phyloP scores from a whole-genome alignment of 2,888 invertebrate species.

The Carterocephalus palaemon region DNA sequence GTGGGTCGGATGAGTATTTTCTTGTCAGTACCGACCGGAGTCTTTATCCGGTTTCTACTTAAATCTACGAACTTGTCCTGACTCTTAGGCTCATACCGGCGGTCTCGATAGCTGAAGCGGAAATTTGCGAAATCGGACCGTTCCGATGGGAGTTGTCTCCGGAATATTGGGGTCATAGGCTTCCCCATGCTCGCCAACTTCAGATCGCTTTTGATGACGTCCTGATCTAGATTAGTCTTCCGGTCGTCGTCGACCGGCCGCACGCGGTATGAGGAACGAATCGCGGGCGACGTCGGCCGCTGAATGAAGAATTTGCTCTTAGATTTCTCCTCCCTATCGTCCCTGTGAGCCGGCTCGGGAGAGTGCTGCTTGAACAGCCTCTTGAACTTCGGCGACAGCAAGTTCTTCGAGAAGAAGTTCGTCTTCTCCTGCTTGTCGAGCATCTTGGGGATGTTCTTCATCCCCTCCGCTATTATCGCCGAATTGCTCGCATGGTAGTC shows the following conservation, averaged over 20 bases:
- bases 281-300: slow-evolving; percentile 52
- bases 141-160: slow-evolving; percentile 51
- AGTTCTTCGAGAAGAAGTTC: slow-evolving; percentile 60
- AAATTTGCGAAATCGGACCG: slow-evolving; percentile 58
- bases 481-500: slow-evolving; percentile 45
- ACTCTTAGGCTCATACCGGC: slow-evolving; percentile 38
- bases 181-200: slow-evolving; percentile 66
- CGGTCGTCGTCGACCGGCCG: slow-evolving; percentile 44
- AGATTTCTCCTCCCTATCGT: slow-evolving; percentile 53
- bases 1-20: slow-evolving; percentile 39
- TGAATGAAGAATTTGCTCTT: slow-evolving; percentile 69
- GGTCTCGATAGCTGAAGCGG: slow-evolving; percentile 63
- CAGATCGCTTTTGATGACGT: slow-evolving; percentile 59
- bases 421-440: slow-evolving; percentile 42
- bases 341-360: slow-evolving; percentile 41
- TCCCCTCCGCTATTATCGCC: slow-evolving; percentile 45
- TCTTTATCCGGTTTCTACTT: slow-evolving; percentile 53
- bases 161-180: slow-evolving; percentile 72
- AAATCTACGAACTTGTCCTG: slow-evolving; percentile 44
- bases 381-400: slow-evolving; percentile 67
- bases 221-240: slow-evolving; percentile 33
- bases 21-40: slow-evolving; percentile 38
- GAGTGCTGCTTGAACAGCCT: slow-evolving; percentile 62
- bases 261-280: slow-evolving; percentile 51
- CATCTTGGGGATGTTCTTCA: slow-evolving; percentile 50